These are phyloP conservation scores for Lasioglossum malachurum DNA, from an alignment of 2,888 invertebrate species.

Conservation along the genomic window DNA sequence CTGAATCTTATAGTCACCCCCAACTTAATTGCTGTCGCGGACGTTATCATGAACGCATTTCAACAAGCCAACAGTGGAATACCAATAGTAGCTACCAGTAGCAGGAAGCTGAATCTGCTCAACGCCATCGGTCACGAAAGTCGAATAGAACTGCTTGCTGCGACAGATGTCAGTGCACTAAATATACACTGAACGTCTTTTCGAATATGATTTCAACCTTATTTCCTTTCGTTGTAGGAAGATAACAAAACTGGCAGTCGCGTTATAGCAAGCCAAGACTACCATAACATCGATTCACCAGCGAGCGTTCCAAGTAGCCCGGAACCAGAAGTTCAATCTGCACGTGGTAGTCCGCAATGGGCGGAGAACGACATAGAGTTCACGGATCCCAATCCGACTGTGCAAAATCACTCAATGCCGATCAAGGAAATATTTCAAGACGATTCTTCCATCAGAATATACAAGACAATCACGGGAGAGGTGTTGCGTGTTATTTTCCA, in stretches of 20 bases:
- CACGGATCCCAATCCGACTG: constrained; percentile 83
- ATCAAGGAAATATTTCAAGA: constrained; percentile 85
- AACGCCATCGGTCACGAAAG: constrained; percentile 87
- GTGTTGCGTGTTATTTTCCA: constrained; percentile 88
- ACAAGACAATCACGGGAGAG: constrained; percentile 88
- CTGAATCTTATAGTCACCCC: constrained; percentile 90
- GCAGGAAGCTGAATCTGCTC: constrained; percentile 83
- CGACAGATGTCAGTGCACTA: constrained; percentile 75
- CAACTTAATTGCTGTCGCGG: constrained; percentile 87
- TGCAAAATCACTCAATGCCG: constrained; percentile 60
- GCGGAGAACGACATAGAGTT: constrained; percentile 87
- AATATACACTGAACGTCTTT: neutral
- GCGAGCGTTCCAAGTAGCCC: constrained; percentile 77
- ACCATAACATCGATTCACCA: constrained; percentile 67
- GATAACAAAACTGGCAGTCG: constrained; percentile 57
- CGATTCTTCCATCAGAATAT: constrained; percentile 86
- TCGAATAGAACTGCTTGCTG: constrained; percentile 77
- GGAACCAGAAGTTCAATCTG: constrained; percentile 69
- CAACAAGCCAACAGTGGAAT: constrained; percentile 82
- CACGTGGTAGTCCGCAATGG: constrained; percentile 79
- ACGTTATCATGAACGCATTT: constrained; percentile 84
- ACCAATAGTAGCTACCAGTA: constrained; percentile 75
- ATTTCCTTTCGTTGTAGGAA: constrained; percentile 65
- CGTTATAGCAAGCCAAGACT: constrained; percentile 71
- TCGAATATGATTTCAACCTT: neutral